Evolutionary conservation across 2,113 vertebrate species (phyloP).

Genomic region (Chloropsis cyanopogon): DNA sequence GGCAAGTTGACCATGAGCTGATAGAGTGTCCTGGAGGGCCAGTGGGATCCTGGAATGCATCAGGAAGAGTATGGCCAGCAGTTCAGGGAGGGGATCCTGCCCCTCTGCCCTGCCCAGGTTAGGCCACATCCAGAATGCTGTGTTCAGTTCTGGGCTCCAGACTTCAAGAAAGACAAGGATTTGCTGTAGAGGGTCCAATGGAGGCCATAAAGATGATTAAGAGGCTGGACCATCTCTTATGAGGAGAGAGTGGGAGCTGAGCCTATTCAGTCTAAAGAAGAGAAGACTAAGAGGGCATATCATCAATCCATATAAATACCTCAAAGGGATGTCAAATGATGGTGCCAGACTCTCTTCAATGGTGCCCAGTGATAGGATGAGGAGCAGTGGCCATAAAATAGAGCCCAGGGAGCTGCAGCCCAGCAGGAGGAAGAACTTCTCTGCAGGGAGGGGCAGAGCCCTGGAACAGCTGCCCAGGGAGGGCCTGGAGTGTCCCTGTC

Average conservation of each 20-base stretch:
- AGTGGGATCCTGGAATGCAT: neutral
- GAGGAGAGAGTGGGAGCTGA: neutral
- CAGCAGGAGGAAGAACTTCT: neutral
- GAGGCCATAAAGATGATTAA: too few species aligned
- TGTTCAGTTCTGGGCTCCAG: neutral
- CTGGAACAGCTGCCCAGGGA: neutral
- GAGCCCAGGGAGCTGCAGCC: neutral
- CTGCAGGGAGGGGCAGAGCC: neutral
- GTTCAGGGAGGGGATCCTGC: neutral
- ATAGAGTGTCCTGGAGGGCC: neutral
- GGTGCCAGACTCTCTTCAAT: neutral
- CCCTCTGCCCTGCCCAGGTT: neutral
- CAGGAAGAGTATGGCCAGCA: neutral
- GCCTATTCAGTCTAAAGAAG: neutral
- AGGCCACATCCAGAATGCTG: neutral
- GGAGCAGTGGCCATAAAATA: neutral
- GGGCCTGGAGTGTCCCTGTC: neutral
- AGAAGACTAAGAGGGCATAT: neutral
- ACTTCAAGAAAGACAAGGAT: neutral
- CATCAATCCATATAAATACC: neutral
- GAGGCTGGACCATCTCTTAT: neutral
- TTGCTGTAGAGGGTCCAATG: neutral
- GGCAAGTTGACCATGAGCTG: neutral
- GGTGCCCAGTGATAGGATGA: too few species aligned
- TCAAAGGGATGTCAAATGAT: neutral